Evolutionary conservation across 2,888 invertebrate species (phyloP).

Genomic region (Macropis europaea): DNA sequence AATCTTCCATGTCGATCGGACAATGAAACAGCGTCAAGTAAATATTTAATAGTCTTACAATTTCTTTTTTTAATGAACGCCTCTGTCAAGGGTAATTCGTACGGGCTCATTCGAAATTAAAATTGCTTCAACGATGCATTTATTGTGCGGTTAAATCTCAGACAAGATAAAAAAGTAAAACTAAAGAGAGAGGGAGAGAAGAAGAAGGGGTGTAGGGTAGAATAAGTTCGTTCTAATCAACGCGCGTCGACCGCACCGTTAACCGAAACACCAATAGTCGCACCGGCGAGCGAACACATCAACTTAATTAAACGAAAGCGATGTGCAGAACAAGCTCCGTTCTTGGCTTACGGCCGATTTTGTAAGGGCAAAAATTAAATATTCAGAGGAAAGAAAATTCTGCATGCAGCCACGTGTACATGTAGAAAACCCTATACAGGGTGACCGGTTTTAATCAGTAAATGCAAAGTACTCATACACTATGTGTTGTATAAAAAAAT

Average conservation of each 20-base stretch:
- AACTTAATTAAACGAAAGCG: constrained; percentile 52
- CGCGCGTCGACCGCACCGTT: constrained; percentile 35
- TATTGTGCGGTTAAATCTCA: constrained; percentile 30
- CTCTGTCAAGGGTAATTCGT: not conserved
- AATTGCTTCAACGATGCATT: constrained; percentile 44
- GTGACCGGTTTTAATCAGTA: too few relatives aligned
- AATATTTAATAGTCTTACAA: too few relatives aligned
- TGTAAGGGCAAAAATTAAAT: constrained; percentile 18
- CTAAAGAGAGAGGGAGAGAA: not conserved
- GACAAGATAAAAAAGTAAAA: not conserved
- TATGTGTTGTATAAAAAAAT: too few relatives aligned
- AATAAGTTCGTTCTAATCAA: constrained; percentile 44
- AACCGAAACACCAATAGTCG: constrained; percentile 51
- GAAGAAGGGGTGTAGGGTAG: too few relatives aligned
- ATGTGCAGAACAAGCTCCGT: constrained; percentile 52
- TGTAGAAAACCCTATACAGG: too few relatives aligned
- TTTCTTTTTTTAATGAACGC: constrained; percentile 11
- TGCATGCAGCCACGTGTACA: too few relatives aligned
- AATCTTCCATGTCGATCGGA: too few relatives aligned
- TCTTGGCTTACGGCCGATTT: constrained; percentile 31
- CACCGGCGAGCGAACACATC: constrained; percentile 19
- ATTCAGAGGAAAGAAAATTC: not conserved
- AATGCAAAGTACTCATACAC: too few relatives aligned
- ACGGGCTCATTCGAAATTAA: constrained; percentile 36
- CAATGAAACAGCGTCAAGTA: too few relatives aligned